phyloP scores from a whole-genome alignment of 2,113 vertebrate genomes.

The Toxostoma redivivum region DNA sequence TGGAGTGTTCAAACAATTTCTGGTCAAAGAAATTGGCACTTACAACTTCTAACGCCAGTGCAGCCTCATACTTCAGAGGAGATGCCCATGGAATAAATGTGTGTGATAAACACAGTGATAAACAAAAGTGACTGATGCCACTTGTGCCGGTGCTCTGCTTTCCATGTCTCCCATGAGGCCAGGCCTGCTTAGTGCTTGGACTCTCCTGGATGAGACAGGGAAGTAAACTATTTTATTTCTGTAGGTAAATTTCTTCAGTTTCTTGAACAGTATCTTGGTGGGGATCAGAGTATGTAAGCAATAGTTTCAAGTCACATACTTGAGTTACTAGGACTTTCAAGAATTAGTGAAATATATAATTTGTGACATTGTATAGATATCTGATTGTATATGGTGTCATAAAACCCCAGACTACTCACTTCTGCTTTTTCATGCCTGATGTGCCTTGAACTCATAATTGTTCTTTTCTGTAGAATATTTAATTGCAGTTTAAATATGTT shows the following conservation, averaged over 20 bases:
- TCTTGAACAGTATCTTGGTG: background rate
- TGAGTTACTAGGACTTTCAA: background rate
- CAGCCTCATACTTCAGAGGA: background rate
- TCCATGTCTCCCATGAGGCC: background rate
- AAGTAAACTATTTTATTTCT: background rate
- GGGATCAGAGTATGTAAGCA: background rate
- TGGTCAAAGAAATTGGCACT: background rate
- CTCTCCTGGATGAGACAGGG: background rate
- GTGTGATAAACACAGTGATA: background rate
- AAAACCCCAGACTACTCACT: background rate
- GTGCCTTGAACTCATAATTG: background rate
- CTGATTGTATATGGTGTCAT: background rate
- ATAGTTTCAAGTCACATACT: background rate
- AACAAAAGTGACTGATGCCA: fast-evolving
- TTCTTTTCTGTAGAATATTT: background rate
- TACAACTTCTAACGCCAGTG: fast-evolving
- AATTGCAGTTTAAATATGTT: background rate
- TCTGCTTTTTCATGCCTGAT: background rate
- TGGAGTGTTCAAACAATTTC: background rate
- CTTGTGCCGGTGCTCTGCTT: fast-evolving
- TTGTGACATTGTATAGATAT: background rate
- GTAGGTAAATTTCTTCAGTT: background rate
- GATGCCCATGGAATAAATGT: background rate
- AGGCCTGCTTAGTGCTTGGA: background rate
- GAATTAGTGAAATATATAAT: background rate